Base-by-base conservation (phyloP, 2,797 vertebrate genomes). In the Urosaurus nigricauda region DNA sequence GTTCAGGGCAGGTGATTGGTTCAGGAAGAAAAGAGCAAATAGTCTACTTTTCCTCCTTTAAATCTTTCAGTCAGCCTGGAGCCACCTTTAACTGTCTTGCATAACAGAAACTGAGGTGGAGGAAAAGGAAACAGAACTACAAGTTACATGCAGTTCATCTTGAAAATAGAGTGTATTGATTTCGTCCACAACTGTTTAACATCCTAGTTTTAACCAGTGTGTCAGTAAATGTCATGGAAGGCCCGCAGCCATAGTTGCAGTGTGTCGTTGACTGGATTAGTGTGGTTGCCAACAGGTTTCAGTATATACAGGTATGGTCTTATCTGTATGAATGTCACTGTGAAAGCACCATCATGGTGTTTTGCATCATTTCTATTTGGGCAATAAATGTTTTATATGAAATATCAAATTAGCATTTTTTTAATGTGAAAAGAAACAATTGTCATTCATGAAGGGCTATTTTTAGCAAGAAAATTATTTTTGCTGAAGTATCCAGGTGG, bases 331-430 rank as follows among this genome's bases (percentile, higher is more conserved):
- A 84, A n/a, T 85, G 53, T 51, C 88, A 87, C 40, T 21, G 16
- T 60, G 80, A 91, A 89, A 88, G 60, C n/a, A 40, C 5, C n/a
- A 85, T 92, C 82, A 91, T 83, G 84, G 37, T 78, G 47, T 75
- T 32, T 68, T n/a, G 80, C 79, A 63, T 79, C 2, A 75, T 89
- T 91, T 86, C 90, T 92, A 32, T 74, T 90, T 77, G 89, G 26
- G 84, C 78, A 75, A 86, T 86, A 84, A 86, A 86, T 89, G 84
- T 86, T 89, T 81, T 89, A 80, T 24, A 87, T 84, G 89, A 77
- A 91, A 74, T 85, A 93, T 92, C 71, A 75, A 21, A 29, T 91
- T 94, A 93, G 87, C 79, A 82, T 21, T 56, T 78, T 71, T 83
- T 47, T 73, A 21, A 1, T 5, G 4, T 77, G 43, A 53, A 47